Conservation (phyloP, 2,888 invertebrate species). For the Sinohyriopsis cumingii region DNA sequence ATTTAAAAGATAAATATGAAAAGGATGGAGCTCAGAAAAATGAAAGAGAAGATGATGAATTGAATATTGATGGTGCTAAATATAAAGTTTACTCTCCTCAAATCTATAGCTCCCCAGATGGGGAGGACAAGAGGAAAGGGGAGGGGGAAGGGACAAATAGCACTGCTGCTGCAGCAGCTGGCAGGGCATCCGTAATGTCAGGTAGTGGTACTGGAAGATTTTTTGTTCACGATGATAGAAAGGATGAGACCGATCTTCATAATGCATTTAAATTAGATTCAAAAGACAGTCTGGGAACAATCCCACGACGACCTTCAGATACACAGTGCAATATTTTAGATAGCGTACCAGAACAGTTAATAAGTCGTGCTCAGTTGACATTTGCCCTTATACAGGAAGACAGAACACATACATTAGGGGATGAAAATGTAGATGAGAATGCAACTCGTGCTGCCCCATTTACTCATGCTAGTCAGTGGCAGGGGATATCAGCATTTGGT, state of each 20-base stretch:
- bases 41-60: background rate
- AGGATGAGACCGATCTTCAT: constrained; percentile 27
- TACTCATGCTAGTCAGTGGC: constrained; percentile 94
- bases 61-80: constrained; percentile 9
- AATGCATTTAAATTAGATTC: constrained; percentile 39
- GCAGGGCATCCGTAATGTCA: no score
- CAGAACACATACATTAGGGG: constrained; percentile 59
- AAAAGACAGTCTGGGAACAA: constrained; percentile 13
- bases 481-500: constrained; percentile 88
- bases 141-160: no score
- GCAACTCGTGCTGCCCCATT: constrained; percentile 74
- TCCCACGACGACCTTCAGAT: constrained; percentile 38
- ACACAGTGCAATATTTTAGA: constrained; percentile 48
- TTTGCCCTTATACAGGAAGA: constrained; percentile 65
- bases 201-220: no score
- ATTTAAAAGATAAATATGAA: constrained; percentile 8
- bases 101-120: no score
- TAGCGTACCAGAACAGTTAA: constrained; percentile 42
- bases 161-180: no score
- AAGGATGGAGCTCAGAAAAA: constrained; percentile 9
- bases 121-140: no score
- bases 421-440: constrained; percentile 67
- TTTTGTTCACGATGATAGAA: constrained; percentile 30
- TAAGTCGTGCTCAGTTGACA: constrained; percentile 57
- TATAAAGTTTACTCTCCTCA: background rate